These are phyloP conservation scores for Discoglossus pictus DNA, from an alignment of 2,797 vertebrate species.

Conservation along the genomic window DNA sequence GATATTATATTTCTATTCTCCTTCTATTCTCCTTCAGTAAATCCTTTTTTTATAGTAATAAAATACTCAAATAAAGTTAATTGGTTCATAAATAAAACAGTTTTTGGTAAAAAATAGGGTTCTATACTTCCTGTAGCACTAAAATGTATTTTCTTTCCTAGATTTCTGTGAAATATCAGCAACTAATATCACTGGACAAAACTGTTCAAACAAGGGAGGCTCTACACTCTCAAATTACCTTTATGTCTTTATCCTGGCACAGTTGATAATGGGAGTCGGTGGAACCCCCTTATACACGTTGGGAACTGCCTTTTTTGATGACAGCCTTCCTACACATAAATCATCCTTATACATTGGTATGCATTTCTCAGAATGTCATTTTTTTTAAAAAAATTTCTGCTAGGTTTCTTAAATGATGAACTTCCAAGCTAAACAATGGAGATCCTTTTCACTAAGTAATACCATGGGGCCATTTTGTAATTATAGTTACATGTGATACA, in stretches of 20 bases:
- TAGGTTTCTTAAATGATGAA: background rate
- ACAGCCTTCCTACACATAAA: conserved; percentile 72
- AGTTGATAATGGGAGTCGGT: conserved; percentile 73
- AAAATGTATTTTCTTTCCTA: conserved; percentile 51
- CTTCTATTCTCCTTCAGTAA: too few relatives aligned
- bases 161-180: conserved; percentile 61
- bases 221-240: conserved; percentile 66
- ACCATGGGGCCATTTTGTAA: too few relatives aligned
- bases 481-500: too few relatives aligned
- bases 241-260: conserved; percentile 73
- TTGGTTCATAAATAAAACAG: too few relatives aligned
- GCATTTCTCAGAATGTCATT: too few relatives aligned
- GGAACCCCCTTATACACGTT: conserved; percentile 76
- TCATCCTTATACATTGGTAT: conserved; percentile 79
- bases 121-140: background rate
- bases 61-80: too few relatives aligned
- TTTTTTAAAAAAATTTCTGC: background rate
- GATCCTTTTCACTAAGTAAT: too few relatives aligned
- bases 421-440: too few relatives aligned
- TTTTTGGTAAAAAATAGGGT: too few relatives aligned
- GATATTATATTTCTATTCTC: too few relatives aligned
- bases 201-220: conserved; percentile 46
- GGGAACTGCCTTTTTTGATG: conserved; percentile 76
- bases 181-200: conserved; percentile 45
- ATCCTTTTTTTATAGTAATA: too few relatives aligned